These are phyloP conservation scores for Pseudocheirus occidentalis DNA, from an alignment of 2,797 vertebrate genomes.

Conservation along the genomic window DNA sequence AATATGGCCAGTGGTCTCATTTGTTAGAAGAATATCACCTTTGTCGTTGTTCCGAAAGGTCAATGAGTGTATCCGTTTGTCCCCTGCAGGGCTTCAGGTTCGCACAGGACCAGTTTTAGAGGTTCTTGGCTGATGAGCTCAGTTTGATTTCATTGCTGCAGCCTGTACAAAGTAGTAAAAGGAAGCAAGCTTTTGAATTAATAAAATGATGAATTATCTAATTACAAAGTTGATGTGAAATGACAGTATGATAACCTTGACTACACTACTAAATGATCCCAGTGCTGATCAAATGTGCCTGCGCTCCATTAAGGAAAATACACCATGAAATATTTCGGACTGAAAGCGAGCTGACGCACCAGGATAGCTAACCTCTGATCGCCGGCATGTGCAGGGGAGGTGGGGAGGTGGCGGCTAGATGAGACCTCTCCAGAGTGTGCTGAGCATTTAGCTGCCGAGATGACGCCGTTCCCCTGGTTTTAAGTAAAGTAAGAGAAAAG, in stretches of 20 bases:
- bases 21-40: slow-evolving; percentile 12
- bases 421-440: background rate
- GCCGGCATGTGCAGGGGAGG: background rate
- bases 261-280: slow-evolving; percentile 67
- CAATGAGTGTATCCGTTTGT: slow-evolving; percentile 30
- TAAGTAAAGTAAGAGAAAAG: slow-evolving; percentile 44
- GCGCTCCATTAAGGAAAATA: slow-evolving; percentile 71
- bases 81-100: slow-evolving; percentile 46
- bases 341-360: slow-evolving; percentile 23
- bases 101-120: slow-evolving; percentile 35
- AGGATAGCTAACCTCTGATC: slow-evolving; percentile 60
- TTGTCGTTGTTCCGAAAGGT: slow-evolving; percentile 38
- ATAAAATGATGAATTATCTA: slow-evolving; percentile 78
- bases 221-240: slow-evolving; percentile 74
- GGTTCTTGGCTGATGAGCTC: slow-evolving; percentile 54
- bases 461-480: slow-evolving; percentile 41
- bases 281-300: slow-evolving; percentile 69
- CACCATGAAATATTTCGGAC: slow-evolving; percentile 74
- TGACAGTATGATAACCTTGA: slow-evolving; percentile 66
- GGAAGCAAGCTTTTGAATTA: slow-evolving; percentile 76
- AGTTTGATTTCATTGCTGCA: slow-evolving; percentile 33
- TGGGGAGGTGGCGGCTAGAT: slow-evolving; percentile 1
- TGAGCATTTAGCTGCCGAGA: background rate
- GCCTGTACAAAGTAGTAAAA: slow-evolving; percentile 62
- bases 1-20: background rate